Evolutionary conservation across 2,797 vertebrate species (phyloP).

Genomic region (Tachyglossus aculeatus): DNA sequence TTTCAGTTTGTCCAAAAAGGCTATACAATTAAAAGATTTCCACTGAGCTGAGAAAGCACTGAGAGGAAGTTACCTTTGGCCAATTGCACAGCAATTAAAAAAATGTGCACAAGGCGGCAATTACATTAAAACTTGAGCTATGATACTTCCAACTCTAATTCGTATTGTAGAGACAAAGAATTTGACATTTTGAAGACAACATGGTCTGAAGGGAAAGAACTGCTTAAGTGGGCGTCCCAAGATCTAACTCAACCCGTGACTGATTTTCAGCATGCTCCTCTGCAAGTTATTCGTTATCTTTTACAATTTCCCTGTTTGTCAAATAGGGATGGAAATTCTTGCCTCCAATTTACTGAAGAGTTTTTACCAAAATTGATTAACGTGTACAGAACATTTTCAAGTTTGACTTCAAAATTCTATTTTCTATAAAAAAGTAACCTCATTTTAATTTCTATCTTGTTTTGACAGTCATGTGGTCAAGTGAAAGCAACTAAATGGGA

Average conservation of each 20-base stretch:
- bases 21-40: conserved; percentile 9
- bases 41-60: conserved; percentile 4
- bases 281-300: not conserved
- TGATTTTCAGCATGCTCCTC: not conserved
- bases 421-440: too few species aligned
- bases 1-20: conserved; percentile 1
- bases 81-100: conserved; percentile 5
- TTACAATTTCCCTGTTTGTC: not conserved
- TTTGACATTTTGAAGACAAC: conserved; percentile 14
- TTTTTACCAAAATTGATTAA: too few species aligned
- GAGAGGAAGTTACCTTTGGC: conserved; percentile 18
- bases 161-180: not conserved
- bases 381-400: too few species aligned
- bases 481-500: too few species aligned
- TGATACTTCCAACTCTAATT: not conserved
- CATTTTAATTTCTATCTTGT: too few species aligned
- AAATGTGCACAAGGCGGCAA: conserved; percentile 10
- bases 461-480: too few species aligned
- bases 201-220: conserved; percentile 3
- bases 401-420: too few species aligned
- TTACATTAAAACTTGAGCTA: not conserved
- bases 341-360: not conserved
- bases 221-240: too few species aligned
- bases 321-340: not conserved
- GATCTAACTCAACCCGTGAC: too few species aligned